Evolutionary conservation across 2,113 vertebrate genomes (phyloP).

Genomic region (Percina caprodes): DNA sequence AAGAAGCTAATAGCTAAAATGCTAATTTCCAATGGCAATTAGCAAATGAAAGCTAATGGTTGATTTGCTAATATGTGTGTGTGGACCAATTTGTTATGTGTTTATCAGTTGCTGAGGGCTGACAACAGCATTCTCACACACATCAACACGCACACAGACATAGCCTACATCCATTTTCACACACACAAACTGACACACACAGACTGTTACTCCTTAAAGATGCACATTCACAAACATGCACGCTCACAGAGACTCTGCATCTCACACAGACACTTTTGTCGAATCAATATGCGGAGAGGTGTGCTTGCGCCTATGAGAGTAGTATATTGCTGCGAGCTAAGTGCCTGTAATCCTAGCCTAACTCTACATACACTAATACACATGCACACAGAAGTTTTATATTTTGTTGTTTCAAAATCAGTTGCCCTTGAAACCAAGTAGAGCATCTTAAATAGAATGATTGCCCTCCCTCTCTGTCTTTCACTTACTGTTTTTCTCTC

Average conservation of each 20-base stretch:
- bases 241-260: constrained; percentile 23
- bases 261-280: constrained; percentile 44
- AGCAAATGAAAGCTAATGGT: constrained; percentile 59
- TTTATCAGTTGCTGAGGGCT: constrained; percentile 62
- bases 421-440: constrained; percentile 74
- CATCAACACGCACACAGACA: constrained; percentile 12
- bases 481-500: background rate
- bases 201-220: constrained; percentile 10
- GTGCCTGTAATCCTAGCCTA: constrained; percentile 71
- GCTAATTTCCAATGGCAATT: constrained; percentile 64
- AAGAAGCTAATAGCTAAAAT: constrained; percentile 59
- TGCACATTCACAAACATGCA: constrained; percentile 20
- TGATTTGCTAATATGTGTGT: constrained; percentile 55
- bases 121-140: constrained; percentile 23
- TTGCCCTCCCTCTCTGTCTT: constrained; percentile 2
- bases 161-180: constrained; percentile 3
- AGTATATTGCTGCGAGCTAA: constrained; percentile 75
- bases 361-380: constrained; percentile 47
- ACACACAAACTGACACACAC: background rate
- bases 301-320: constrained; percentile 54
- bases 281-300: constrained; percentile 71
- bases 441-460: constrained; percentile 59
- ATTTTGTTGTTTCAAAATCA: constrained; percentile 70
- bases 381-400: constrained; percentile 46
- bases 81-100: constrained; percentile 51